Evolutionary conservation across 2,888 invertebrate species (phyloP), one percentile per base, ranked within the genome.

Genomic region (Lycocerus yunnanus): DNA sequence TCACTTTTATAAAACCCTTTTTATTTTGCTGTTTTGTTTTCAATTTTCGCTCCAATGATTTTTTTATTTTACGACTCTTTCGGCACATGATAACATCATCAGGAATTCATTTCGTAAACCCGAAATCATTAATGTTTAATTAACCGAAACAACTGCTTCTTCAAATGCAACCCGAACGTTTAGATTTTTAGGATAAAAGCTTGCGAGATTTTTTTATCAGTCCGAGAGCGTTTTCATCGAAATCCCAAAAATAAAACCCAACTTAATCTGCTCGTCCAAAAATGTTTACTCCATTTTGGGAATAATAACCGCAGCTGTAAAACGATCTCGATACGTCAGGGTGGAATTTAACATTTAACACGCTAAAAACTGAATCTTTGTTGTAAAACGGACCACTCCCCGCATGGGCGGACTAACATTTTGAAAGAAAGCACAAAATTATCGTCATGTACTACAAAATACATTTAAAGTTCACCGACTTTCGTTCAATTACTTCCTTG

Each of bases 51-150:
- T 43, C 43, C 43, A 8, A 43, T 43, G 43, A 43, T 43, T 43
- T 6, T 43, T 43, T 43, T 43, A 43, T 43, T 43, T 43, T 8
- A 43, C 6, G 1, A 43, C 43, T 43, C n/a, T 43, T 43, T 43
- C 43, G 43, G 2, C 18, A 15, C 61, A 61, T 13, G 61, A 61
- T 61, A 18, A 16, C 18, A 16, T 61, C 61, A 61, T 61, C 16
- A 61, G 15, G 11, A 15, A 61, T 16, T 61, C 18, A 16, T 61
- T 61, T 16, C 3, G 1, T 61, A 61, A 61, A 66, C 15, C 16
- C 14, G 4, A 15, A n/a, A 68, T 60, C 63, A 68, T 77, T 78
- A 80, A 78, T 81, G n/a, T 43, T 43, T 43, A 43, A 43, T 43
- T 43, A 43, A 43, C 43, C 2, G 43, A 43, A n/a, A n/a, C 43